phyloP scores from a whole-genome alignment of 35 echinoderm and acorn worm species.

The Apostichopus japonicus region DNA sequence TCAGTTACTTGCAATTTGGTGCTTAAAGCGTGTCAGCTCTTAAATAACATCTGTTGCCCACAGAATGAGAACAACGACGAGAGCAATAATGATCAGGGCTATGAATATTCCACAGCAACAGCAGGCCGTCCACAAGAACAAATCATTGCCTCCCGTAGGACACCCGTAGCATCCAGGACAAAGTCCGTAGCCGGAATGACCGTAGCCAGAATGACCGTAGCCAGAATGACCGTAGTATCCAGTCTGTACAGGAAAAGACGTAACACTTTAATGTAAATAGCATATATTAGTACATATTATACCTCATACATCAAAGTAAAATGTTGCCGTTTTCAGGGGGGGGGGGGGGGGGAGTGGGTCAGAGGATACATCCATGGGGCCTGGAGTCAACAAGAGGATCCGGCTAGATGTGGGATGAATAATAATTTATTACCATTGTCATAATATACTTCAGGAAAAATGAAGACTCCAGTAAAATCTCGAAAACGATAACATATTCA shows the following conservation, averaged over 20 bases:
- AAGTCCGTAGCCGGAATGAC: not conserved
- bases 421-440: too few species aligned
- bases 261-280: not conserved
- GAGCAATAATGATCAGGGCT: not conserved
- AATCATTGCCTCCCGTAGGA: not conserved
- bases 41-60: constrained; percentile 4
- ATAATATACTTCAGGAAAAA: too few species aligned
- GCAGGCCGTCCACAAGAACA: not conserved
- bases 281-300: not conserved
- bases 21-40: too few species aligned
- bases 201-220: not conserved
- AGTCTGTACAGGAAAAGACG: not conserved
- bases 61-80: constrained; percentile 7
- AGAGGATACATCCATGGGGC: too few species aligned
- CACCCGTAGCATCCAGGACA: constrained; percentile 22
- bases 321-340: too few species aligned
- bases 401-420: too few species aligned
- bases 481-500: too few species aligned
- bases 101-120: not conserved
- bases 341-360: too few species aligned
- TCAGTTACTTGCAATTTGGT: not conserved
- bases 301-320: not conserved
- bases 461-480: too few species aligned
- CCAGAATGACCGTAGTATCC: not conserved
- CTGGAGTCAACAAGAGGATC: too few species aligned